Conservation (phyloP, 37 sponge, comb jelly and placozoan genomes). For the Geodia barretti region DNA sequence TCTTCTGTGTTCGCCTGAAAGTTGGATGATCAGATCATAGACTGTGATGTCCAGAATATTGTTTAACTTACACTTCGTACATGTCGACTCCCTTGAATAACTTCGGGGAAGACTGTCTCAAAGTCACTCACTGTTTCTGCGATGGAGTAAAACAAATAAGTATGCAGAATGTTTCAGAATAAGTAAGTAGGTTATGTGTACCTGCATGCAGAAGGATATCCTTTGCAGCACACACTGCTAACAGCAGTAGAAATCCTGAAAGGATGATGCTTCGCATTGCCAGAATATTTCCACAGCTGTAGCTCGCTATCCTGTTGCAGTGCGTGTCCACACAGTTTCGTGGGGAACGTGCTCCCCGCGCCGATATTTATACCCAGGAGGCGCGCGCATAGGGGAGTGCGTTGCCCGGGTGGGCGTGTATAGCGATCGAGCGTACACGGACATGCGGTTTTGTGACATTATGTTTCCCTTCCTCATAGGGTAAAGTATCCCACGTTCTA, state of each 20-base stretch:
- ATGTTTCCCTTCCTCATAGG: not conserved
- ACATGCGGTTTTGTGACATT: not conserved
- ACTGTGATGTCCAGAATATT: too few species aligned
- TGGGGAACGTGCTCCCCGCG: not conserved
- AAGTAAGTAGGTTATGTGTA: not conserved
- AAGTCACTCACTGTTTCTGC: not conserved
- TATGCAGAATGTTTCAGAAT: not conserved
- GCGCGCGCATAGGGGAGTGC: not conserved
- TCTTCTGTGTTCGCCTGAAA: too few species aligned
- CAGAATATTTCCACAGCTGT: not conserved
- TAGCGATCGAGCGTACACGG: not conserved
- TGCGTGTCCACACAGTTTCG: not conserved
- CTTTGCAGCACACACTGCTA: not conserved
- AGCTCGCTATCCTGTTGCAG: not conserved
- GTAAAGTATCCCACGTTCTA: not conserved
- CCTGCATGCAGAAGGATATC: not conserved
- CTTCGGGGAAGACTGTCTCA: not conserved
- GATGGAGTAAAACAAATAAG: too few species aligned
- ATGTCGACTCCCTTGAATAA: not conserved
- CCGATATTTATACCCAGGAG: not conserved
- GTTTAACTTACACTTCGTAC: not conserved
- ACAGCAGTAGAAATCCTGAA: not conserved
- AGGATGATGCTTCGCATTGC: not conserved
- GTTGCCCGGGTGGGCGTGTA: too few species aligned
- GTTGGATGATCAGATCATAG: too few species aligned